These are phyloP conservation scores for Myoxocephalus aenaeus DNA, from an alignment of 2,797 vertebrate species.

Conservation along the genomic window DNA sequence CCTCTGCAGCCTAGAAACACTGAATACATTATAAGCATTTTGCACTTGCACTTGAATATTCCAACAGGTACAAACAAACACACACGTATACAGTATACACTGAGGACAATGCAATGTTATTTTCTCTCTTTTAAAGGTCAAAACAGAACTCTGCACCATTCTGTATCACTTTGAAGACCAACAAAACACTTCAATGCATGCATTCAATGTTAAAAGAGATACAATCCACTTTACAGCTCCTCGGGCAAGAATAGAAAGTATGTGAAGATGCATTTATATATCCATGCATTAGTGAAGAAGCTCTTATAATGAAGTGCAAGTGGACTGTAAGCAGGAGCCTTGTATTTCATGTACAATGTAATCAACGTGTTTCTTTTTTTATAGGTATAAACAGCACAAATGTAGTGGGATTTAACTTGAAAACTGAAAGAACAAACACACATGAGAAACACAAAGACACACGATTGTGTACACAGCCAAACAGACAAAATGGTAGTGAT, in stretches of 20 bases:
- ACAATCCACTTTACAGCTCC: conserved; percentile 36
- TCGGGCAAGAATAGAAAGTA: conserved; percentile 13
- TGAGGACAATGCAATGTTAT: conserved; percentile 30
- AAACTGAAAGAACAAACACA: conserved; percentile 13
- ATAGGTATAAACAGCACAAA: background rate
- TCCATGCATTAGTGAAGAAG: conserved; percentile 20
- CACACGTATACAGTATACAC: conserved; percentile 9
- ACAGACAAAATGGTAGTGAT: background rate
- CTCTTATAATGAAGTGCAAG: conserved; percentile 14
- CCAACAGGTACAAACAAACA: conserved; percentile 42
- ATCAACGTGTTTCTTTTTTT: background rate
- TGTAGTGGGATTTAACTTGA: background rate
- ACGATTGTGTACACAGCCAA: background rate
- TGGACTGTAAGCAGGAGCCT: conserved; percentile 14
- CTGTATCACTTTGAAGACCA: conserved; percentile 42
- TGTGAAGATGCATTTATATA: conserved; percentile 33
- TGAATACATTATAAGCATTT: conserved; percentile 53
- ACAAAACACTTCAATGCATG: conserved; percentile 37
- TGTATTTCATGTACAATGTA: conserved; percentile 11
- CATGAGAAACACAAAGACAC: conserved; percentile 4
- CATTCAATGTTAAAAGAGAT: conserved; percentile 43
- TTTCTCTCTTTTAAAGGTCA: conserved; percentile 54
- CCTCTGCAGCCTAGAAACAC: conserved; percentile 43
- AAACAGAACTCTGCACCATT: conserved; percentile 33
- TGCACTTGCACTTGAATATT: conserved; percentile 48